A percentile compares a stretch with the other conserved stretches of the same genome.
Conservation (phyloP, 2,113 vertebrate genomes). For the Neofelis nebulosa region DNA sequence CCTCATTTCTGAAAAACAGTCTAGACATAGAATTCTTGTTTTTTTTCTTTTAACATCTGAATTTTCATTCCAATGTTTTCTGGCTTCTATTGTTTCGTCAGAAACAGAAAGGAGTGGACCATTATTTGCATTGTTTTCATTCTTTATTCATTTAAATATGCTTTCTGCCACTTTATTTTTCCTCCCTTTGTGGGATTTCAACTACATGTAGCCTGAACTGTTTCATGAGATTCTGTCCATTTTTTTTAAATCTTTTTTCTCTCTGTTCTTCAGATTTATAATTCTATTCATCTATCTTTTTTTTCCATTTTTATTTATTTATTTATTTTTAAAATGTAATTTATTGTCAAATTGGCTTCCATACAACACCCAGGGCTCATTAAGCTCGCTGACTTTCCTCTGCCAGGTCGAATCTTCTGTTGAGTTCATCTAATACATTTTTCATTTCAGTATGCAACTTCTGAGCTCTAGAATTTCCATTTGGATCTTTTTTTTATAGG, state of each 20-base stretch:
- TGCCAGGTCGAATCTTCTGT: not conserved
- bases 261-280: not conserved
- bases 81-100: not conserved
- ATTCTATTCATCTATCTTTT: not conserved
- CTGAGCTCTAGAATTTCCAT: not conserved
- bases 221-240: conserved; percentile 10
- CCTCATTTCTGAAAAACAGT: not conserved
- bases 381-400: not conserved
- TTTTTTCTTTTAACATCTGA: not conserved
- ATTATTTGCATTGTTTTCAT: not conserved
- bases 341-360: too few relatives aligned
- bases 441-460: not conserved
- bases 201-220: not conserved
- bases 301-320: too few relatives aligned
- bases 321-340: too few relatives aligned
- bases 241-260: not conserved
- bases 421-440: not conserved
- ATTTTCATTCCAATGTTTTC: not conserved
- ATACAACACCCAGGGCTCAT: too few relatives aligned
- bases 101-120: not conserved
- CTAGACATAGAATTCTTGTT: conserved; percentile 17
- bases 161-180: not conserved
- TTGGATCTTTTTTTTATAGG: not conserved
- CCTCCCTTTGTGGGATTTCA: not conserved
- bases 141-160: not conserved